Evolutionary conservation across 2,113 vertebrate genomes (phyloP), one percentile per base, ranked within the genome.

Genomic region (Epinephelus lanceolatus): DNA sequence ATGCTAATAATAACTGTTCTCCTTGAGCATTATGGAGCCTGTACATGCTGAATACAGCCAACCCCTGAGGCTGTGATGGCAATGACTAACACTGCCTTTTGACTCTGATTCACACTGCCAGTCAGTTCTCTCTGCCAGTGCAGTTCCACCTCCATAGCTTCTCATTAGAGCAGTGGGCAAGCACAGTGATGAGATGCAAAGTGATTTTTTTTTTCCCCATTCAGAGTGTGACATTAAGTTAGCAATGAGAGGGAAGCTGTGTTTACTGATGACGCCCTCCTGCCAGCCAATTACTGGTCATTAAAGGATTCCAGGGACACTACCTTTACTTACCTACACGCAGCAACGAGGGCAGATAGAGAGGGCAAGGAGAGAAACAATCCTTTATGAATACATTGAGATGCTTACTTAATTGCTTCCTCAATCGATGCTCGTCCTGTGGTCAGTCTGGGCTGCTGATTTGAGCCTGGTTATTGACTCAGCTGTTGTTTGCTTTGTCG

Each of bases 351-450:
- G 51, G 70, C 1, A 7, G 42, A 21, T n/a, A 5, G 57, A 56
- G 37, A 56, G 30, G 60, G 37, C 23, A 71, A 47, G 15, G 57
- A 83, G 66, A 84, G 76, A 76, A 80, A 80, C 45, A 72, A 84
- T 86, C 66, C 63, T 88, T 67, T 72, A 84, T 87, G 84, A 93
- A 88, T 92, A 89, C 84, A 89, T 80, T 66, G 75, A 88, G 81
- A 86, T 69, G 85, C 84, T 83, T 88, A 75, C 87, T 92, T 94
- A 93, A 94, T 94, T 93, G 90, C 86, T 85, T 93, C 89, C 91
- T 89, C 62, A 79, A 90, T 93, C 86, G 79, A 95, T 93, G 83
- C 72, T 69, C 25, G 57, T 80, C 65, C 82, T 60, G 88, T 57
- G 89, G 89, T 91, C 89, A 84, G 87, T 71, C 51, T 66, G 80